Conservation (phyloP, 2,797 vertebrate species). For the Margarornis squamiger region DNA sequence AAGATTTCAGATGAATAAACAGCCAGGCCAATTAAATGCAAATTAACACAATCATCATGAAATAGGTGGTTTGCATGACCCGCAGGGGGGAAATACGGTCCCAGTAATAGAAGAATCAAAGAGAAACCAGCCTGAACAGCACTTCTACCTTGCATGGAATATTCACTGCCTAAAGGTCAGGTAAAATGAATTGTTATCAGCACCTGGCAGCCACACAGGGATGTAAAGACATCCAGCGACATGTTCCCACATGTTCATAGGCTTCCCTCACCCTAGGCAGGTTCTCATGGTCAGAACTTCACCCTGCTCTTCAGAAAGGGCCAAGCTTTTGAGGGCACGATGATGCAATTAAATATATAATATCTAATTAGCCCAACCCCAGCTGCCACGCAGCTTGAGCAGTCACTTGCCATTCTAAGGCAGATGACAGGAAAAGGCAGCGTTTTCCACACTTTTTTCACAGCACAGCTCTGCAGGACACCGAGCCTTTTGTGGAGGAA, state of each 20-base stretch:
- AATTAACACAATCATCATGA: not conserved
- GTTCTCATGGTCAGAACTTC: not conserved
- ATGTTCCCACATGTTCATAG: fast-evolving
- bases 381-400: not conserved
- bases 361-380: not conserved
- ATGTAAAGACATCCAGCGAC: not conserved
- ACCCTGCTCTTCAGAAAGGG: not conserved
- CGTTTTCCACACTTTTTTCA: not conserved
- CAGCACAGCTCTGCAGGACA: not conserved
- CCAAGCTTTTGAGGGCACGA: not conserved
- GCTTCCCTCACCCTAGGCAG: not conserved
- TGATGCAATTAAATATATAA: not conserved
- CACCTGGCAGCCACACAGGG: not conserved
- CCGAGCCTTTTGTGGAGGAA: fast-evolving
- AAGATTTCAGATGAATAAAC: not conserved
- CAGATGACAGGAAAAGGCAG: not conserved
- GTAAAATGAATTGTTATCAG: not conserved
- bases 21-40: not conserved
- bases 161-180: not conserved
- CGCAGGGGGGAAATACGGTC: not conserved
- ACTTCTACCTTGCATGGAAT: not conserved
- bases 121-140: not conserved
- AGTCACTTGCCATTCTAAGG: not conserved
- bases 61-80: fast-evolving
- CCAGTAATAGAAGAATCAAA: not conserved